Evolutionary conservation across 2,797 vertebrate genomes (phyloP).

Genomic region (Aldrovandia affinis): DNA sequence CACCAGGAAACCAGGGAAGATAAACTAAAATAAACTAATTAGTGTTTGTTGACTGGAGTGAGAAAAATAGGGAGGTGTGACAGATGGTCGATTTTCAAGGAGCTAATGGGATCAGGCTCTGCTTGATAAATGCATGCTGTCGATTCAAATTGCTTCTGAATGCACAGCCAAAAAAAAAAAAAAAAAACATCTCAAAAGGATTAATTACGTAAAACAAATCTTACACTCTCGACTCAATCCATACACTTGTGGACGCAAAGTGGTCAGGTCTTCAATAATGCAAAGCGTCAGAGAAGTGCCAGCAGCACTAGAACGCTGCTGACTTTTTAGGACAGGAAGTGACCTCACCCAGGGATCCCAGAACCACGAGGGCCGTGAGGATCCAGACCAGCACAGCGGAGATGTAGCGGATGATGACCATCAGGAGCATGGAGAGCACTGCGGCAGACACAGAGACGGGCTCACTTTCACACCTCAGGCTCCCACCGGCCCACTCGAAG

Average conservation of each 20-base stretch:
- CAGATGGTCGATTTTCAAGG: neutral
- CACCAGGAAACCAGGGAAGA: conserved; percentile 19
- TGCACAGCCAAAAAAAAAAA: conserved; percentile 25
- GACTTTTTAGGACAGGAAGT: conserved; percentile 37
- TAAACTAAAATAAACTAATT: conserved; percentile 17
- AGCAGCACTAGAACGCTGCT: neutral
- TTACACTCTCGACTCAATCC: neutral
- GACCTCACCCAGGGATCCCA: conserved; percentile 92
- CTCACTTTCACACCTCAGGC: neutral
- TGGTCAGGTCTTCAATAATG: neutral
- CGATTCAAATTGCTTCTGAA: neutral
- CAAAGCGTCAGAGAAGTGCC: no score
- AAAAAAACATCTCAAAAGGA: conserved; percentile 24
- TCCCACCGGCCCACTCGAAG: neutral
- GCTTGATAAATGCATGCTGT: neutral
- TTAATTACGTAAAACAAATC: conserved; percentile 6
- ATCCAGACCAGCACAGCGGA: conserved; percentile 96
- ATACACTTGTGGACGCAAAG: neutral
- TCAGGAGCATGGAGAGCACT: conserved; percentile 96
- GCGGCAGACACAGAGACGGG: conserved; percentile 27
- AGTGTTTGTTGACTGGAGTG: conserved; percentile 18
- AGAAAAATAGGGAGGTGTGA: conserved; percentile 4
- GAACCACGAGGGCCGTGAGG: conserved; percentile 87
- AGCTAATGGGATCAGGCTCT: conserved; percentile 8
- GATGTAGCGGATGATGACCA: conserved; percentile 97